Base-by-base conservation (phyloP, 2,113 vertebrate species). In the Caranx ignobilis region DNA sequence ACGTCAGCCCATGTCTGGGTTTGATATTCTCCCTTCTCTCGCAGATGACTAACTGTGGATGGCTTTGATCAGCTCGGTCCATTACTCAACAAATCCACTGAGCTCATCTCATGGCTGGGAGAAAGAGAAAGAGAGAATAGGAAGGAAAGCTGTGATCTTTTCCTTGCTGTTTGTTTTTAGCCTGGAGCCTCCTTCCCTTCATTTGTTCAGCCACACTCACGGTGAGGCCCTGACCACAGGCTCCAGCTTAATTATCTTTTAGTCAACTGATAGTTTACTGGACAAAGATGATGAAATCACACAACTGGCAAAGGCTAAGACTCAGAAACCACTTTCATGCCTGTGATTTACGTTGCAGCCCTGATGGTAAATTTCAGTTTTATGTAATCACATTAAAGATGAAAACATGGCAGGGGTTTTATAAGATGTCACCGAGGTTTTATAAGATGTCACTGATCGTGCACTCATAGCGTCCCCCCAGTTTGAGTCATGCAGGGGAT, bases 1-100 rank as follows among this genome's bases (percentile, higher is more conserved):
- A 47, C 0, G 68, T 77, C 80, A 84, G 85, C 68, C 77, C 66
- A 62, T 34, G 45, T 0, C 79, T 21, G 79, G 65, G 47, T 45
- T 66, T 66, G 60, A 82, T 80, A 31, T 41, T 77, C 64, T 48
- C 43, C 15, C 77, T 10, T 41, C 85, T 72, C 74, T 70, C 65
- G 45, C 87, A 71, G 80, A 87, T 84, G 96, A 91, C 84, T 72
- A 48, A 77, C 78, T 52, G 74, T 32, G 85, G 52, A 66, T 3
- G 69, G 75, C 81, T 87, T 84, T 82, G 73, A 95, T 97, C 97
- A 90, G 94, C 45, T 31, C 69, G 31, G 73, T 34, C 96, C 91
- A 96, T 97, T 92, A 96, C 95, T 93, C 92, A 77, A 70, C 76
- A 81, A 47, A 83, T 41, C 81, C 81, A 69, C 75, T 91, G 86